Evolutionary conservation across 2,888 invertebrate genomes (phyloP), one percentile per base, ranked within the genome.

Genomic region (Dendrolimus pini): DNA sequence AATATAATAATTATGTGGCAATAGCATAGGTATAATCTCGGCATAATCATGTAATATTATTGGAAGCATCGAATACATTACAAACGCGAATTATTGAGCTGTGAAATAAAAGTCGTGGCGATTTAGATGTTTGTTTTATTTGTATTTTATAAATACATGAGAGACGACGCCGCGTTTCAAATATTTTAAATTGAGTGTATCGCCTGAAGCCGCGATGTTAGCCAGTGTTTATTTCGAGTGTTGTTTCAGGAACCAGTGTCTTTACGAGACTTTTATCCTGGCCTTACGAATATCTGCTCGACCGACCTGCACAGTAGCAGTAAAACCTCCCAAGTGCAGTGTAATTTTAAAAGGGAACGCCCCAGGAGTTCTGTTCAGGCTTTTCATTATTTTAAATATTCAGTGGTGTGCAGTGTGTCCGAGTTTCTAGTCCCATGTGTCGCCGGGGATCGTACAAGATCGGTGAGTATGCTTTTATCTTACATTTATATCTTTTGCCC

Each of bases 331-430:
- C 47, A 68, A 83, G 86, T 89, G 89, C 85, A 88, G 89, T 89
- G 89, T 88, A 89, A 89, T 89, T 89, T 89, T 87, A 88, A 89
- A 83, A 82, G 82, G 87, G 77, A 83, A 83, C 86, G 83, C 86
- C 89, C 89, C 82, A 70, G 74, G 70, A 65, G 70, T 65, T 71
- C 69, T 73, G 78, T 77, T 75, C 75, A 70, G 76, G 78, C 80
- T 82, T 86, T 89, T 87, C 88, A 87, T 89, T 89, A 88, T 85
- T 85, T 85, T 80, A 85, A 89, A 89, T 89, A 88, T 89, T 89
- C 83, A 89, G 88, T 87, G 82, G 69, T 75, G 83, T 88, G 84
- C 78, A 82, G 86, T 85, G 86, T 74, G 76, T 74, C 71, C 74
- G 69, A 70, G 66, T 71, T 72, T 70, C 71, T 72, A 72, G 75